Evolutionary conservation across 2,888 invertebrate genomes (phyloP).

Genomic region (Drosophila demipolita): DNA sequence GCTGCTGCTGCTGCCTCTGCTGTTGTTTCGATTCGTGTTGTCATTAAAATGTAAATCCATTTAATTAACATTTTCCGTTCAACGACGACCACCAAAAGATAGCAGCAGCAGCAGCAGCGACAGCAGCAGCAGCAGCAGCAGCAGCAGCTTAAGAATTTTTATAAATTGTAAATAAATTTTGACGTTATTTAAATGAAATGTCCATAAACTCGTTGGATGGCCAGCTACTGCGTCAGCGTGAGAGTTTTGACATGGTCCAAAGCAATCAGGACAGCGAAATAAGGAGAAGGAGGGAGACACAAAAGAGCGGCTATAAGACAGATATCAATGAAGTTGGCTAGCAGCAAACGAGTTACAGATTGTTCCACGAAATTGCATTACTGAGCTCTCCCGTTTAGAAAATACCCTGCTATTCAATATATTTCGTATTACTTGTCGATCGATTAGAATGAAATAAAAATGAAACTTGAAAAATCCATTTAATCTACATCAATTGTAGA

Average conservation of each 20-base stretch:
- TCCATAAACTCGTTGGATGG: conserved; percentile 41
- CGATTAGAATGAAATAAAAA: neutral
- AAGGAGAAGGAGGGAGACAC: neutral
- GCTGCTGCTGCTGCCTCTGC: conserved; percentile 2
- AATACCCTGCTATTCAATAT: neutral
- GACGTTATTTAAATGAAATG: conserved; percentile 65
- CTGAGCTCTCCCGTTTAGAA: neutral
- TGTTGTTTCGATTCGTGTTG: conserved; percentile 70
- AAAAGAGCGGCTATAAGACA: conserved; percentile 2
- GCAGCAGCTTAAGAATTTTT: conserved; percentile 59
- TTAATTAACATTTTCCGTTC: conserved; percentile 76
- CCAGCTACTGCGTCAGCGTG: conserved; percentile 51
- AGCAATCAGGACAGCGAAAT: conserved; percentile 10
- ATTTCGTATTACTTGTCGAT: neutral
- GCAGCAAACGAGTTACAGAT: neutral
- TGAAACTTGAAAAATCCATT: neutral
- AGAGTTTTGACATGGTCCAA: conserved; percentile 62
- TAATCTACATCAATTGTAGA: neutral
- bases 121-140: conserved; percentile 13
- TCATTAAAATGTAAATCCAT: conserved; percentile 81
- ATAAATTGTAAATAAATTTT: conserved; percentile 79
- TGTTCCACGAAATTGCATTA: neutral
- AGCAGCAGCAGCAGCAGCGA: conserved; percentile 45
- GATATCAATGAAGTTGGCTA: conserved; percentile 1
- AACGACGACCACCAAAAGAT: conserved; percentile 73